Evolutionary conservation across 2,888 invertebrate species (phyloP).

Genomic region (Holacanthella duospinosa): DNA sequence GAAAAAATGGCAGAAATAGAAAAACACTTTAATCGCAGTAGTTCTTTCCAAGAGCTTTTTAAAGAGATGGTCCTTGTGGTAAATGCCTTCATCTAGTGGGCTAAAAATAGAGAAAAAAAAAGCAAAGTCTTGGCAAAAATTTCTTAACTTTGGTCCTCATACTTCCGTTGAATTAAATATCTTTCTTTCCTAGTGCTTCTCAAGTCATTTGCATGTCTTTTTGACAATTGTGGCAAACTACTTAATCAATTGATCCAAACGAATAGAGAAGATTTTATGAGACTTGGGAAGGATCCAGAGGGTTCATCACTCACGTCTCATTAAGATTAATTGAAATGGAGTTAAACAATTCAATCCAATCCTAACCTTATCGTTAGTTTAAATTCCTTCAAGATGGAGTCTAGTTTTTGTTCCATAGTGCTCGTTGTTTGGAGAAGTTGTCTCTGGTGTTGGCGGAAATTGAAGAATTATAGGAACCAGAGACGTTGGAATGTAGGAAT

Average conservation of each 20-base stretch:
- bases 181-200: not conserved
- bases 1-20: not conserved
- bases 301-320: not conserved
- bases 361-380: no score
- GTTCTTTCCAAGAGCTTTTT: slow-evolving; percentile 1
- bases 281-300: not conserved
- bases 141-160: not conserved
- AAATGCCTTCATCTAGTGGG: not conserved
- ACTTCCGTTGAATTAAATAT: not conserved
- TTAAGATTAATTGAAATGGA: not conserved
- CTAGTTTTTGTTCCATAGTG: no score
- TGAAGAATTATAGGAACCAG: no score
- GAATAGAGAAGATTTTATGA: not conserved
- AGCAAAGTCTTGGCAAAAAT: not conserved
- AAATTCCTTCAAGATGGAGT: no score
- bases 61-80: not conserved
- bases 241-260: not conserved
- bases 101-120: not conserved
- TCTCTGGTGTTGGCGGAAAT: no score
- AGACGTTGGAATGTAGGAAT: no score
- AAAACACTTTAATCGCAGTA: not conserved
- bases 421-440: no score
- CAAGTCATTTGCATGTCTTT: not conserved
- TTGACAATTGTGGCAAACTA: not conserved
- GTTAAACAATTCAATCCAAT: not conserved